Evolutionary conservation across 2,113 vertebrate species (phyloP), one percentile per base, ranked within the genome.

Genomic region (Calcarius ornatus): DNA sequence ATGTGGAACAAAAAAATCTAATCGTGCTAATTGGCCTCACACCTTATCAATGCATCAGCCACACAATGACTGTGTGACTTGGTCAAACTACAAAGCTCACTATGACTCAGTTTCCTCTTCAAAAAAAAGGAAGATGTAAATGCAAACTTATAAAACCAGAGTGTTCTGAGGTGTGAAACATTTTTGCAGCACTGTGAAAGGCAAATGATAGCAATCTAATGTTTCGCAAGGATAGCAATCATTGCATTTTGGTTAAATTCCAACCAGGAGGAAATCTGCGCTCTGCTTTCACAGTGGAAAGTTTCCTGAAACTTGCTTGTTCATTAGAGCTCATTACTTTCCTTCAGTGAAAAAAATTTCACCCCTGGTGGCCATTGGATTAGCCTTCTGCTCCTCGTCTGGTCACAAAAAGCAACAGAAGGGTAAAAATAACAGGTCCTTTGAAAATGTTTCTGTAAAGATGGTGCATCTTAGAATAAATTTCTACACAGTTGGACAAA

Each of bases 391-490:
- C 80, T 90, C 65, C 86, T 88, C 0, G 0, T 68, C 92, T 88
- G 77, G 82, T 65, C 88, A 72, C 69, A 90, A 83, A 96, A 94
- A 51, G 69, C 76, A 90, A 86, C 90, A 92, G 86, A 92, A 93
- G 88, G 61, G 51, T 77, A 86, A 93, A 92, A 95, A 93, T 83
- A 94, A 93, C 73, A 72, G 50, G 72, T 69, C 61, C 25, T 84
- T 94, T n/a, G 72, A 90, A 93, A 92, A 86, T 27, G 21, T 53
- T 93, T 79, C 80, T 76, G 47, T 53, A 82, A 92, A 94, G 73
- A 93, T 15, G 40, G 70, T 31, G 30, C 76, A 71, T 87, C 96
- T 92, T 75, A 85, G 85, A 97, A 95, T 96, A 94, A 94, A 92
- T 94, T 88, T 85, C 75, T 42, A 73, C 85, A 81, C 70, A 75